Evolutionary conservation across 2,113 vertebrate species (phyloP).

Genomic region (Cryptotis parvus): DNA sequence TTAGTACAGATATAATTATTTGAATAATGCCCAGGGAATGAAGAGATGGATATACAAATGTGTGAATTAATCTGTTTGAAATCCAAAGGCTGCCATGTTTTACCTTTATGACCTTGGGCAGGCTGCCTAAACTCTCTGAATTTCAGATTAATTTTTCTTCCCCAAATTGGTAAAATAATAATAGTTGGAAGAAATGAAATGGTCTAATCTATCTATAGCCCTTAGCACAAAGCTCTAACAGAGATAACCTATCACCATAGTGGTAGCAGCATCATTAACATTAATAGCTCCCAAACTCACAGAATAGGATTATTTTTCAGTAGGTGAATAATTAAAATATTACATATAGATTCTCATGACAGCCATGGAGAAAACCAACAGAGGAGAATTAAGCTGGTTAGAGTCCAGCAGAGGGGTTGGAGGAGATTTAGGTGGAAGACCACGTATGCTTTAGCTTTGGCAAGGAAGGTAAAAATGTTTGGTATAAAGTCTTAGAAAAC

Average conservation of each 20-base stretch:
- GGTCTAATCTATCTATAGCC: background rate
- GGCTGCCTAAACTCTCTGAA: background rate
- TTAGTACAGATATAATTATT: background rate
- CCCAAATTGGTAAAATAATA: conserved; percentile 19
- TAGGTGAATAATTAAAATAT: background rate
- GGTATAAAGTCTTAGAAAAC: background rate
- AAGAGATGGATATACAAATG: background rate
- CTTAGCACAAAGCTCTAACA: conserved; percentile 7
- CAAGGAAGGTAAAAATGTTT: background rate
- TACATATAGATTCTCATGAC: background rate
- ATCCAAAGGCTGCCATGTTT: background rate
- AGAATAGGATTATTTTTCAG: background rate
- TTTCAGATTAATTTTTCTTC: conserved; percentile 46
- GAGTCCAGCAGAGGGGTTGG: background rate
- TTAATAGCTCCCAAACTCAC: background rate
- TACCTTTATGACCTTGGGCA: background rate
- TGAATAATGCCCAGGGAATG: background rate
- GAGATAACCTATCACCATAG: background rate
- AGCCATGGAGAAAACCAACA: background rate
- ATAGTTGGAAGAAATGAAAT: conserved; percentile 28
- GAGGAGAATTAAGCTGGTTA: background rate
- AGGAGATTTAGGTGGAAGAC: background rate
- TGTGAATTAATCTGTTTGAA: conserved; percentile 7
- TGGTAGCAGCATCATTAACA: background rate
- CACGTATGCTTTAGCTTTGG: background rate